phyloP scores from a whole-genome alignment of 1,140 invertebrate genomes.

The Panulirus ornatus region DNA sequence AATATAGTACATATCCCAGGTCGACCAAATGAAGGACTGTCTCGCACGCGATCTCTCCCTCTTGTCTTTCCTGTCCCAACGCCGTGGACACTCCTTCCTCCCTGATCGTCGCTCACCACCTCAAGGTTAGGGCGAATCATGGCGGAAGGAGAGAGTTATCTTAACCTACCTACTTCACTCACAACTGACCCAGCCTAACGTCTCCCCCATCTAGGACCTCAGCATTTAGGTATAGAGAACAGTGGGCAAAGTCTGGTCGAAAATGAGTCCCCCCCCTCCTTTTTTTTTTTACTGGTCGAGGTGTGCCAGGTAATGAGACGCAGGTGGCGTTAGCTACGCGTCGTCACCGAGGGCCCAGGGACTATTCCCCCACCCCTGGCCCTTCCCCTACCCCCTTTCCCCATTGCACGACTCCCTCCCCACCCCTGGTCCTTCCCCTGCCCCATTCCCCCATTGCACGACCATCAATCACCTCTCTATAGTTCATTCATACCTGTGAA shows the following conservation, averaged over 20 bases:
- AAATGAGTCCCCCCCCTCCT: no score
- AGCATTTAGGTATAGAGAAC: no score
- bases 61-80: slow-evolving; percentile 47
- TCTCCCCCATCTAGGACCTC: no score
- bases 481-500: slow-evolving; percentile 66
- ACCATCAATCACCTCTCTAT: slow-evolving; percentile 66
- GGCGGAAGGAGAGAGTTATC: no score
- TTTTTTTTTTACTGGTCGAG: no score
- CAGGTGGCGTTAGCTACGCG: no score
- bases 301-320: no score
- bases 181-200: no score
- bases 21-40: slow-evolving; percentile 58
- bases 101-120: slow-evolving; percentile 31
- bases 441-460: neutral
- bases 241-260: no score
- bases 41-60: slow-evolving; percentile 63
- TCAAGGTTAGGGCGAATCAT: slow-evolving; percentile 27
- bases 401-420: neutral
- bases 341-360: no score
- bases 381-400: neutral
- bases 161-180: no score
- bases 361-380: neutral
- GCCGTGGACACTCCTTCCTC: neutral
- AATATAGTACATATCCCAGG: slow-evolving; percentile 64
- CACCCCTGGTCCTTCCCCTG: neutral